Evolutionary conservation across 2,888 invertebrate species (phyloP).

Genomic region (Limnephilus rhombicus): DNA sequence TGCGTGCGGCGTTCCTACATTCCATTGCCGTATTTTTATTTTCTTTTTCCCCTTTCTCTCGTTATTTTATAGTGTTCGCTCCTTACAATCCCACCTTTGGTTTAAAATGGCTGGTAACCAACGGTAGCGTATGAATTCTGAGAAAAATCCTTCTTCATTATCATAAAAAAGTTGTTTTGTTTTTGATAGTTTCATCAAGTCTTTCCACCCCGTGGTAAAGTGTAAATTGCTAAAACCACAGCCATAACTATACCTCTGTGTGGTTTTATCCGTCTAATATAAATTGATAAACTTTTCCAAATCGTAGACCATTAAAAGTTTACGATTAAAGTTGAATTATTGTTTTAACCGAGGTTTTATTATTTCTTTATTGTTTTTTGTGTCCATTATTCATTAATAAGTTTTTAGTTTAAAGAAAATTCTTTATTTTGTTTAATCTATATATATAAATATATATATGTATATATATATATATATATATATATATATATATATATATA

Average conservation of each 20-base stretch:
- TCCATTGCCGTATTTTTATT: neutral
- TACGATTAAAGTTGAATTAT: neutral
- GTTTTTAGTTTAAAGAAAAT: neutral
- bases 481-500: no score
- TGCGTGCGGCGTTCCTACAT: neutral
- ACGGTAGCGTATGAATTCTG: no score
- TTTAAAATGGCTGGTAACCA: neutral
- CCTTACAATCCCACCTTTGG: neutral
- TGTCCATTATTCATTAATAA: neutral
- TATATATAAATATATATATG: no score
- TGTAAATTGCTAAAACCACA: neutral
- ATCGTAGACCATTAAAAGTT: conserved; percentile 20
- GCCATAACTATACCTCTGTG: neutral
- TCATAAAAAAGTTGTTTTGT: neutral
- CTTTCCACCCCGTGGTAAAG: neutral
- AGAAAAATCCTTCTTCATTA: no score
- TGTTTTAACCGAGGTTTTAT: neutral
- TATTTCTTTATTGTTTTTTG: neutral
- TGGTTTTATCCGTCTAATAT: neutral
- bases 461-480: no score
- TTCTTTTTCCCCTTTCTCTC: neutral
- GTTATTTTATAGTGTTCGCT: neutral
- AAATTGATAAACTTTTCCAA: conserved; percentile 28
- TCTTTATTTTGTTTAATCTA: no score
- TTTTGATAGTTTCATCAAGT: neutral